phyloP scores from a whole-genome alignment of 1,140 invertebrate species.

The Caenorhabditis tropicalis region DNA sequence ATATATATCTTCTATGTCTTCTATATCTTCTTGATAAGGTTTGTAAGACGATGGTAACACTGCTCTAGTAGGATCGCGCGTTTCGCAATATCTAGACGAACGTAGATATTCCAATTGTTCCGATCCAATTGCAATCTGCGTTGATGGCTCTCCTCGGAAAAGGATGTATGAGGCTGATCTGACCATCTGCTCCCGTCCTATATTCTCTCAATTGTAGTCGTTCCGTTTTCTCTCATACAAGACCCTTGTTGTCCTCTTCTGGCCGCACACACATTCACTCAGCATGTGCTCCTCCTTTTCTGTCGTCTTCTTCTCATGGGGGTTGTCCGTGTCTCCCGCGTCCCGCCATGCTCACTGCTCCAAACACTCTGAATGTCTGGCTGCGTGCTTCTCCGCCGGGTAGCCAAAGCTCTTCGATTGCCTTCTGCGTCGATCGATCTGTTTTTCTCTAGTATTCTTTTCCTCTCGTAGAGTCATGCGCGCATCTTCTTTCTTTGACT shows the following conservation, averaged over 20 bases:
- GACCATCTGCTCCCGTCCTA: slow-evolving; percentile 27
- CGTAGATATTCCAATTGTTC: neutral
- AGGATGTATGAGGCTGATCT: slow-evolving; percentile 3
- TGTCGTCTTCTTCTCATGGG: slow-evolving; percentile 31
- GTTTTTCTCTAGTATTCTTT: neutral
- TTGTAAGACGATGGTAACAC: neutral
- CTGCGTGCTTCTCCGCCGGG: neutral
- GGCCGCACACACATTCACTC: neutral
- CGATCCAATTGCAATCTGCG: neutral
- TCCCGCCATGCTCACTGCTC: slow-evolving; percentile 34
- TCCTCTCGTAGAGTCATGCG: neutral
- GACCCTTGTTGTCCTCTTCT: slow-evolving; percentile 8
- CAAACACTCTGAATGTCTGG: slow-evolving; percentile 30
- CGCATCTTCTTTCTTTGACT: neutral
- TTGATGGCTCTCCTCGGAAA: neutral
- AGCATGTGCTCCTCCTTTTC: slow-evolving; percentile 2
- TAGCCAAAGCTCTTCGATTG: slow-evolving; percentile 23
- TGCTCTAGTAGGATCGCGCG: neutral
- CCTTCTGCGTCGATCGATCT: slow-evolving; percentile 36
- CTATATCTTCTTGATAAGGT: no score
- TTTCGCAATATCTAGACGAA: no score
- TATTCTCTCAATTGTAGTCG: slow-evolving; percentile 10
- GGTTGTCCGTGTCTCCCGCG: slow-evolving; percentile 37
- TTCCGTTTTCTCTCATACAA: slow-evolving; percentile 19
- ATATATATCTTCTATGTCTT: no score